These are phyloP conservation scores for Todiramphus chloris DNA, from an alignment of 2,113 vertebrate genomes.

Conservation along the genomic window DNA sequence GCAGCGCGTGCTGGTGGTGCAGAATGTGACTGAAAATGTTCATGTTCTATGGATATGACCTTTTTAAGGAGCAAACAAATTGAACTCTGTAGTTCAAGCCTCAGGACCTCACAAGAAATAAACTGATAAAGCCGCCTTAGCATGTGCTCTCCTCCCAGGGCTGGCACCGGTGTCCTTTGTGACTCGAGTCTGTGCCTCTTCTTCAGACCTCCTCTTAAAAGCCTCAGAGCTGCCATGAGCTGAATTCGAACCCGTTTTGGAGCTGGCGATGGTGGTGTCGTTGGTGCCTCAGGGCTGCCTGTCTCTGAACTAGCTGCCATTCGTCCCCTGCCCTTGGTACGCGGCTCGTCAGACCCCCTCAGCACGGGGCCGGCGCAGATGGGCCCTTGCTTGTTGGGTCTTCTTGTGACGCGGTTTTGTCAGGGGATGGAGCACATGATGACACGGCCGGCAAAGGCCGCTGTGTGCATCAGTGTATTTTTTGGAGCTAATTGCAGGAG, in stretches of 20 bases:
- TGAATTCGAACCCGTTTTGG: background rate
- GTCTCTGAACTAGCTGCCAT: background rate
- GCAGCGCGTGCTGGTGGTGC: background rate
- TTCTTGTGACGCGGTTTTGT: background rate
- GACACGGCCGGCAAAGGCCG: background rate
- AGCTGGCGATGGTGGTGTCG: background rate
- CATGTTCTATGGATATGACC: background rate
- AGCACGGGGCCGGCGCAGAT: fast-evolving
- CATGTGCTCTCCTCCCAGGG: background rate
- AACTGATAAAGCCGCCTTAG: background rate
- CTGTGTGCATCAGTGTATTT: fast-evolving
- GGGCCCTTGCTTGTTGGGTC: fast-evolving
- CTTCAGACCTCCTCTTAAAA: background rate
- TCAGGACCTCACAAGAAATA: background rate
- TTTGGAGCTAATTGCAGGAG: background rate
- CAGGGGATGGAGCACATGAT: fast-evolving
- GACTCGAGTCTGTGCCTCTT: background rate
- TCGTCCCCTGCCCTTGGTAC: background rate
- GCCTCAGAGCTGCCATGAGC: fast-evolving
- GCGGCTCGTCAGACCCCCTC: background rate
- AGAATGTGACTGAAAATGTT: background rate
- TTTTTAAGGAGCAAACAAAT: background rate
- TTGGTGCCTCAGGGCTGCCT: background rate
- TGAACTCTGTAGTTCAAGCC: background rate
- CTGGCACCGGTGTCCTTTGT: background rate